Evolutionary conservation across 2,888 invertebrate species (phyloP).

Genomic region (Sinelater perroti): DNA sequence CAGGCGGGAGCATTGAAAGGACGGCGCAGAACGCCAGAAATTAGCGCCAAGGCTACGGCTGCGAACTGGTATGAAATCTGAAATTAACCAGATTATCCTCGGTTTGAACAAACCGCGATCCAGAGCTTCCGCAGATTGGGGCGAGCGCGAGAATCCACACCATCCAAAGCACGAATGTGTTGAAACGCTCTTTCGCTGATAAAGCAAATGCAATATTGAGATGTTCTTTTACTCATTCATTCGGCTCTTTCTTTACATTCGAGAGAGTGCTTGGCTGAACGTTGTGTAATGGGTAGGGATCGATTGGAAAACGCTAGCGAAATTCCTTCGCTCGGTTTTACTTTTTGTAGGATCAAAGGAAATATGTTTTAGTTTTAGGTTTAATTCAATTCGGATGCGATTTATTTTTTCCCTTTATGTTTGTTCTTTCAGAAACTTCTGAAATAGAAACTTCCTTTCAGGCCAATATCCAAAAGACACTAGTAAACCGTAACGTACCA

Average conservation of each 20-base stretch:
- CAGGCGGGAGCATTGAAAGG: conserved; percentile 12
- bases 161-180: no score
- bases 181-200: neutral
- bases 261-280: no score
- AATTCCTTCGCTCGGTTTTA: neutral
- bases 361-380: neutral
- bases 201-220: conserved; percentile 6
- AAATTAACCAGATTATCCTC: conserved; percentile 19
- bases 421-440: neutral
- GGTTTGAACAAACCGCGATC: conserved; percentile 10
- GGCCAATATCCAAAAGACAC: no score
- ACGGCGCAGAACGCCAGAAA: conserved; percentile 18
- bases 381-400: neutral
- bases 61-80: conserved; percentile 15
- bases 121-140: conserved; percentile 6
- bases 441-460: no score
- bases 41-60: conserved; percentile 1
- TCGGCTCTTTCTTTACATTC: neutral
- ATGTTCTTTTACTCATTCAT: conserved; percentile 5
- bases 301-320: conserved; percentile 1
- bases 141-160: neutral
- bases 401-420: neutral
- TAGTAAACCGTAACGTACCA: no score
- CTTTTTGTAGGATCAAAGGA: neutral
- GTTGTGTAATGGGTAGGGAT: neutral